Conservation (phyloP, 2,888 invertebrate species). For the Agrotis ipsilon region DNA sequence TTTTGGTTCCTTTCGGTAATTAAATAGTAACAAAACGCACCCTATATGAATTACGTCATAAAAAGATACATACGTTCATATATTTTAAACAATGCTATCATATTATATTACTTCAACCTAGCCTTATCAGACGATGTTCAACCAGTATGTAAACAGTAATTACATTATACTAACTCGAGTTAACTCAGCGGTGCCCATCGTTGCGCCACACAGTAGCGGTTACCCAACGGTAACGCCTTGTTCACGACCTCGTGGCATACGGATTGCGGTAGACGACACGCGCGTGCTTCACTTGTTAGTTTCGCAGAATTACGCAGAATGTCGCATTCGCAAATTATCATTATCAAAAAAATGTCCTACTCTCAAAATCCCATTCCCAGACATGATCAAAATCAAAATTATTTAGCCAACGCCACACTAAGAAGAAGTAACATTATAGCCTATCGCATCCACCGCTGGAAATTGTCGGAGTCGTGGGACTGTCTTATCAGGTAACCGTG, state of each 20-base stretch:
- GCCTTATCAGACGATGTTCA: conserved; percentile 49
- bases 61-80: not conserved
- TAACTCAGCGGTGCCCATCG: conserved; percentile 28
- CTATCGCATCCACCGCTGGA: too few relatives aligned
- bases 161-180: conserved; percentile 50
- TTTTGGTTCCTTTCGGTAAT: too few relatives aligned
- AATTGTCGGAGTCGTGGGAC: too few relatives aligned
- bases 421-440: too few relatives aligned
- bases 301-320: not conserved
- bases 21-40: not conserved
- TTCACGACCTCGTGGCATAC: not conserved
- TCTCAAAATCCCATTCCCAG: too few relatives aligned
- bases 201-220: conserved; percentile 54
- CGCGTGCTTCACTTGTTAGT: not conserved
- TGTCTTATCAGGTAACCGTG: too few relatives aligned
- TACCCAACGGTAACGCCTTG: conserved; percentile 48
- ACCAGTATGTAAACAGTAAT: conserved; percentile 51
- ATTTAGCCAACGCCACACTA: too few relatives aligned
- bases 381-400: too few relatives aligned
- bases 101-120: conserved; percentile 3
- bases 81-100: conserved; percentile 24
- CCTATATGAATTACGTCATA: not conserved
- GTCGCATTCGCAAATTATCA: too few relatives aligned
- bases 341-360: too few relatives aligned
- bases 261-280: not conserved